A percentile compares a stretch with the other conserved stretches of the same genome.
Conservation (phyloP, 2,797 vertebrate species). For the Botia almorhae region DNA sequence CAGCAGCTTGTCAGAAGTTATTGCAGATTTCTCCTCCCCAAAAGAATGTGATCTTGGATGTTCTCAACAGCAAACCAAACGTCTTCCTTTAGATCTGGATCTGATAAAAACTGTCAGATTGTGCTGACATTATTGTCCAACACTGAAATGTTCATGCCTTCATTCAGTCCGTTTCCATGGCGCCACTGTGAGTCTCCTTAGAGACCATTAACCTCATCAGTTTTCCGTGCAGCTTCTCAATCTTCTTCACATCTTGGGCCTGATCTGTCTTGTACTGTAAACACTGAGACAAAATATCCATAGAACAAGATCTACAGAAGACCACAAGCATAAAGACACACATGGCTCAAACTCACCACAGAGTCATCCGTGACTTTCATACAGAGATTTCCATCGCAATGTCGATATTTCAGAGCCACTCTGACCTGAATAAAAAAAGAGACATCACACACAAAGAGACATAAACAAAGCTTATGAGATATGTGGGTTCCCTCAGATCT, state of each 20-base stretch:
- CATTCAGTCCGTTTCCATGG: constrained; percentile 94
- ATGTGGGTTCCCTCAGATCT: too few relatives aligned
- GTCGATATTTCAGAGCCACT: constrained; percentile 94
- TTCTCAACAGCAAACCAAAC: constrained; percentile 15
- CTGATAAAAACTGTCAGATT: background rate
- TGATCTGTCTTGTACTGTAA: constrained; percentile 97
- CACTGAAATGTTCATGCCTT: background rate
- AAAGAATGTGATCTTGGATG: background rate
- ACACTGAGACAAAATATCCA: constrained; percentile 79
- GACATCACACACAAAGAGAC: background rate
- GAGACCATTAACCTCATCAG: constrained; percentile 98
- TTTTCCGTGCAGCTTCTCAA: constrained; percentile 97
- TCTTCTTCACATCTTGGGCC: constrained; percentile 98
- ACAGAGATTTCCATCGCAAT: constrained; percentile 93
- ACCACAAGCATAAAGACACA: background rate
- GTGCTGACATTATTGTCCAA: constrained; percentile 58
- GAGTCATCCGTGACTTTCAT: constrained; percentile 96
- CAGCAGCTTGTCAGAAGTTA: constrained; percentile 47
- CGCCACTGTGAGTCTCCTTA: constrained; percentile 90
- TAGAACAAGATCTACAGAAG: background rate
- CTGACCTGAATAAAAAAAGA: constrained; percentile 79
- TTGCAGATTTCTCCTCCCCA: constrained; percentile 12
- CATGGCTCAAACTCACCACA: constrained; percentile 80
- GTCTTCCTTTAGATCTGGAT: background rate
- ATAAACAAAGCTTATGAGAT: background rate